Percentiles rank a stretch among this genome's conserved stretches.
phyloP scores from a whole-genome alignment of 1,140 invertebrate species.

The Steinernema feltiae region DNA sequence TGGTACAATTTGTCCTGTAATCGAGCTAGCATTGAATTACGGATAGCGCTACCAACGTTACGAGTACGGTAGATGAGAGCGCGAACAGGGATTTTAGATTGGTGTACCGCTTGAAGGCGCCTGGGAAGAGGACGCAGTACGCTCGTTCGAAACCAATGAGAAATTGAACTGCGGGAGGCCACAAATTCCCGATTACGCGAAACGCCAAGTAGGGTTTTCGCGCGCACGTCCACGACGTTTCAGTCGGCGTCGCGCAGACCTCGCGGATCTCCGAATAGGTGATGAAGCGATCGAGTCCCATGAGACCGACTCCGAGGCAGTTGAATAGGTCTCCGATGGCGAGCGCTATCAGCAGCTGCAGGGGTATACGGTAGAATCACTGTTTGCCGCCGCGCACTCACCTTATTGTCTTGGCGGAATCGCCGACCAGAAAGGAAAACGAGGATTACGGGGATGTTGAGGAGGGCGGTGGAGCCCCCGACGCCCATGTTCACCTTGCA shows the following conservation, averaged over 20 bases:
- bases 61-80: neutral
- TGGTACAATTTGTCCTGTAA: no score
- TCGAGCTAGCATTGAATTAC: no score
- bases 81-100: neutral
- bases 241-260: neutral
- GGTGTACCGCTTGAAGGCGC: neutral
- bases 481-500: constrained; percentile 3
- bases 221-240: neutral
- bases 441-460: neutral
- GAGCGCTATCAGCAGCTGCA: neutral
- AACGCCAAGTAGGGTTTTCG: neutral
- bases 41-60: no score
- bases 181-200: neutral
- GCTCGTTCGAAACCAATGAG: neutral
- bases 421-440: neutral
- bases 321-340: neutral
- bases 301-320: neutral
- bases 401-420: neutral
- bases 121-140: neutral
- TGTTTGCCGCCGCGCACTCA: neutral
- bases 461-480: neutral
- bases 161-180: neutral
- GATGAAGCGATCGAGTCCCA: neutral
- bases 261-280: neutral
- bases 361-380: neutral